phyloP scores from a whole-genome alignment of 2,113 vertebrate species.

The Morphnarchus princeps region DNA sequence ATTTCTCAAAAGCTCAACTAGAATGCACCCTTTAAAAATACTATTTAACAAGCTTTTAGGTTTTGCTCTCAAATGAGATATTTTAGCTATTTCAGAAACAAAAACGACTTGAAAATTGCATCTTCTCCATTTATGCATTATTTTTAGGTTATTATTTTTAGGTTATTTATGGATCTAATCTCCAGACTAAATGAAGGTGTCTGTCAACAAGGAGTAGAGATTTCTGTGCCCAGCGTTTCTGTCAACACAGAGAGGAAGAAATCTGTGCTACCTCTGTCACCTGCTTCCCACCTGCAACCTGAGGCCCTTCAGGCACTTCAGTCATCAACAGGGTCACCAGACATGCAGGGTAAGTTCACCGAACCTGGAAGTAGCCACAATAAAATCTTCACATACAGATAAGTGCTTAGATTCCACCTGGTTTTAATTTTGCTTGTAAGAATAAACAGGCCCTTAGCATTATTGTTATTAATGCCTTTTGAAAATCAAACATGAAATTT shows the following conservation, averaged over 20 bases:
- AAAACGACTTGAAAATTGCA: neutral
- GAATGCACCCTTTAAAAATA: neutral
- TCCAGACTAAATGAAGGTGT: neutral
- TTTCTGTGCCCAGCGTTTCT: neutral
- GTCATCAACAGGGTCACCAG: neutral
- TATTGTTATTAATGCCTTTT: neutral
- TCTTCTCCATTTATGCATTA: neutral
- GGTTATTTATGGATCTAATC: neutral
- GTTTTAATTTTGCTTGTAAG: neutral
- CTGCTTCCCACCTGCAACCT: neutral
- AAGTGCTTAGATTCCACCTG: neutral
- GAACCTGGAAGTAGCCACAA: neutral
- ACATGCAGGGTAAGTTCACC: neutral
- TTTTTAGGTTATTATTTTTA: neutral
- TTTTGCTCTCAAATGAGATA: neutral
- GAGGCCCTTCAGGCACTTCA: neutral
- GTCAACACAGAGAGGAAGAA: neutral
- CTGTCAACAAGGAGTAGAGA: neutral
- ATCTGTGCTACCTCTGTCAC: neutral
- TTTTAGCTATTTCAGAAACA: neutral
- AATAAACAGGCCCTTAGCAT: neutral
- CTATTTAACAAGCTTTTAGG: neutral
- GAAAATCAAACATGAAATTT: neutral
- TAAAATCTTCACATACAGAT: neutral
- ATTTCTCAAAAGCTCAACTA: neutral